Evolutionary conservation across 2,888 invertebrate genomes (phyloP).

Genomic region (Pachliopta kotzebuea): DNA sequence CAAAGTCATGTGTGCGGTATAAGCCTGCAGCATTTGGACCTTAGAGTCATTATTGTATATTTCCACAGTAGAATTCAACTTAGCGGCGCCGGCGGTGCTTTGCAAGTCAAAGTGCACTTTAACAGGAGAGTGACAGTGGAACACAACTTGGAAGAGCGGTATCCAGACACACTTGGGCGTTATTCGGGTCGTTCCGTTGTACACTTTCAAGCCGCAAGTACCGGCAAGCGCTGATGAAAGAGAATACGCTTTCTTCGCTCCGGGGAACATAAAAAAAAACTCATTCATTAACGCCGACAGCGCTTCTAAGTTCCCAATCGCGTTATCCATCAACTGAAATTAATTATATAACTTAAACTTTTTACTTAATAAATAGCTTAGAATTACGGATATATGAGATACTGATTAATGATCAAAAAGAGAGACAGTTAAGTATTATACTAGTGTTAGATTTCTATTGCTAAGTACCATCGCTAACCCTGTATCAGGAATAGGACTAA

Average conservation of each 20-base stretch:
- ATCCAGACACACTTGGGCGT: constrained; percentile 62
- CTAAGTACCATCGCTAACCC: too few relatives aligned
- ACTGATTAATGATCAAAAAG: too few relatives aligned
- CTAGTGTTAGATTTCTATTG: too few relatives aligned
- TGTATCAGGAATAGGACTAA: too few relatives aligned
- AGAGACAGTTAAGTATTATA: too few relatives aligned
- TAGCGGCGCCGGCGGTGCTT: constrained; percentile 36
- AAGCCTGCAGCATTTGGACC: constrained; percentile 51
- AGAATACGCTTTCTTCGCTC: constrained; percentile 58
- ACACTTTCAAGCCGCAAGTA: constrained; percentile 50
- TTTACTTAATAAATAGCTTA: too few relatives aligned
- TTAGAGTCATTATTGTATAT: constrained; percentile 65
- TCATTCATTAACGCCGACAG: constrained; percentile 64
- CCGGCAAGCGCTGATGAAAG: constrained; percentile 62
- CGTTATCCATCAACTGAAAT: constrained; percentile 58
- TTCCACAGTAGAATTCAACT: constrained; percentile 47
- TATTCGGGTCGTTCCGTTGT: constrained; percentile 43
- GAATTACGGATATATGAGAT: too few relatives aligned
- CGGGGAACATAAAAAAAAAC: constrained; percentile 63
- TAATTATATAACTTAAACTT: neutral
- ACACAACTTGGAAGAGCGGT: constrained; percentile 65
- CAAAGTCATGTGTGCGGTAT: constrained; percentile 57
- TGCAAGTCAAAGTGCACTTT: constrained; percentile 65
- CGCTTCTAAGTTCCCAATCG: constrained; percentile 58
- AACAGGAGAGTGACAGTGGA: constrained; percentile 58